Base-by-base conservation (phyloP, 2,888 invertebrate genomes). In the Odontocerum albicorne region DNA sequence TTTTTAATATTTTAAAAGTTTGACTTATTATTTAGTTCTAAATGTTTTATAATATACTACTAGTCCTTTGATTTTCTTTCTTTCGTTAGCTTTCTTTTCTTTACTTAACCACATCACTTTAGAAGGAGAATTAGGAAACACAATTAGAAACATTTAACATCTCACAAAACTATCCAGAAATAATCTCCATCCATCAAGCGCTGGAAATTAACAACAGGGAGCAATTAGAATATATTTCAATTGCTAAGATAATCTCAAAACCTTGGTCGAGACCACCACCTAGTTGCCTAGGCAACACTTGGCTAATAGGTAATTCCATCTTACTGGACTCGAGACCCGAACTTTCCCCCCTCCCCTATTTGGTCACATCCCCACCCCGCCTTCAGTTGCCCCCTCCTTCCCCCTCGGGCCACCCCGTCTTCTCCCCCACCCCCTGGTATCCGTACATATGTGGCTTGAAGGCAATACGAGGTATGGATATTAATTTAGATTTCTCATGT, bases 401-500 rank as follows among this genome's bases (percentile, higher is more conserved):
- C 39, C 35, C 22, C 38, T 32, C 36, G 3, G 4, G 31, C 16
- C 17, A 19, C 49, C 49, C 46, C 43, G 20, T 19, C 40, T n/a
- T 22, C n/a, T 20, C 22, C 46, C 49, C 36, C 47, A 7, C 39
- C 35, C 16, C 45, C 13, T 7, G 2, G 10, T 22, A 15, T 53
- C 32, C 38, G 46, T 42, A 43, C 55, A 46, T 56, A 38, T 56
- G 59, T 54, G 59, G 55, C 36, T 40, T 12, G 32, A 22, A 27
- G 47, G 49, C 53, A 49, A 57, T 57, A 55, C 57, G 57, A 49
- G 60, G 49, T 55, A 49, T 55, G 55, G 60, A 60, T 60, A 60
- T 60, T 60, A 60, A 60, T 60, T 60, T 57, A 52, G 55, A 60
- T 60, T 52, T 60, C 55, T 60, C 59, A 20, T 58, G 47, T 50